Evolutionary conservation across 2,888 invertebrate genomes (phyloP), one percentile per base, ranked within the genome.

Genomic region (Zhengitettix transpicula): DNA sequence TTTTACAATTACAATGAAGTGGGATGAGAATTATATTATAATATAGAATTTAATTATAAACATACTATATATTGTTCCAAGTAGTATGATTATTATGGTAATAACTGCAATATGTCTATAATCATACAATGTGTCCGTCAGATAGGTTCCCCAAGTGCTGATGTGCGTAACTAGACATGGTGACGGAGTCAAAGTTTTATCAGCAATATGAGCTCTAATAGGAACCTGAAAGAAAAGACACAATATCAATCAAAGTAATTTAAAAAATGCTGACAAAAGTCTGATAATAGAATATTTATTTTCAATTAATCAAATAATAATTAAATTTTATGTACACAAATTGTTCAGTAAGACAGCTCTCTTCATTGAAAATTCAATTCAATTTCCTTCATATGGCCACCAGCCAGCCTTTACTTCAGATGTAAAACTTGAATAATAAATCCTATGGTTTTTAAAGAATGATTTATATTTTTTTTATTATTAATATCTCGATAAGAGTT

Each of bases 151-250:
- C 47, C 56, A 44, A 15, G 40, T n/a, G 1, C 28, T 55, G 3
- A 55, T 40, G 40, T 55, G 55, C 40, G 56, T 52, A 40, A 60
- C 52, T 12, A 60, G 15, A 40, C 60, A 60, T 12, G 60, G 57
- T 28, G 44, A 51, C 10, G 47, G 56, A 10, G n/a, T 40, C 42
- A 52, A 53, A n/a, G 28, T 51, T 40, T 52, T 52, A 40, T 40
- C 44, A 55, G 57, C 51, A 52, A 61, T 11, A 17, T 54, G 58
- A n/a, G 61, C 60, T 55, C 52, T 59, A 40, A 63, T 58, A 14
- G 63, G 59, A 17, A 63, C 57, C 63, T 63, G 57, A 61, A 28
- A 28, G 16, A 47, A 55, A 28, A 54, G 14, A 40, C 3, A 60
- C 11, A 42, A 55, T 54, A 5, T 11, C 15, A 52, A 40, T 16